Percentiles rank a stretch among this genome's conserved stretches.
Conservation (phyloP, 2,113 vertebrate genomes). For the Rattus rattus region DNA sequence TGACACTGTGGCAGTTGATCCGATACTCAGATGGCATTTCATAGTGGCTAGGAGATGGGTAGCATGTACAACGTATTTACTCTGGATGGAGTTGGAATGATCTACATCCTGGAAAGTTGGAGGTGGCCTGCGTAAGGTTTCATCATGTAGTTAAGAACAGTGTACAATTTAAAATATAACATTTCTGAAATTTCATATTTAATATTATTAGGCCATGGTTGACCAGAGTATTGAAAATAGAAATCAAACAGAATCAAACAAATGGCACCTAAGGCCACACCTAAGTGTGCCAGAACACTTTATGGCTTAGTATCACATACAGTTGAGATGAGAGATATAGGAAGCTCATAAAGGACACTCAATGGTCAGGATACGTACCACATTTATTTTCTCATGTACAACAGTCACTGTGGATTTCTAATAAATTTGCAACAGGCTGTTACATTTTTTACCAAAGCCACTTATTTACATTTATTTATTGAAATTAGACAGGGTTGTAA, state of each 20-base stretch:
- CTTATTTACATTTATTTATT: not conserved
- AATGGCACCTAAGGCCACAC: not conserved
- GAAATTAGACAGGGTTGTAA: not conserved
- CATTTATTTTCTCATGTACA: not conserved
- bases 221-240: not conserved
- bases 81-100: not conserved
- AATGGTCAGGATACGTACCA: not conserved
- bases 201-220: not conserved
- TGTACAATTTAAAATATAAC: not conserved
- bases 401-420: not conserved
- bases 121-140: not conserved
- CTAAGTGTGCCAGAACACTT: not conserved
- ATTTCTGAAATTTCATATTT: not conserved
- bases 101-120: not conserved
- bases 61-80: not conserved
- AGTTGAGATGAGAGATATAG: not conserved
- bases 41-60: not conserved
- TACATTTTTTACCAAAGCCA: not conserved
- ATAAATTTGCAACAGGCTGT: not conserved
- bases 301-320: not conserved
- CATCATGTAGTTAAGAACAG: not conserved
- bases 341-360: not conserved
- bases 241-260: not conserved
- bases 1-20: not conserved
- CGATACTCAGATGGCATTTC: too few relatives aligned